Evolutionary conservation across 1,140 invertebrate species (phyloP).

Genomic region (Drosophila quadrilineata): DNA sequence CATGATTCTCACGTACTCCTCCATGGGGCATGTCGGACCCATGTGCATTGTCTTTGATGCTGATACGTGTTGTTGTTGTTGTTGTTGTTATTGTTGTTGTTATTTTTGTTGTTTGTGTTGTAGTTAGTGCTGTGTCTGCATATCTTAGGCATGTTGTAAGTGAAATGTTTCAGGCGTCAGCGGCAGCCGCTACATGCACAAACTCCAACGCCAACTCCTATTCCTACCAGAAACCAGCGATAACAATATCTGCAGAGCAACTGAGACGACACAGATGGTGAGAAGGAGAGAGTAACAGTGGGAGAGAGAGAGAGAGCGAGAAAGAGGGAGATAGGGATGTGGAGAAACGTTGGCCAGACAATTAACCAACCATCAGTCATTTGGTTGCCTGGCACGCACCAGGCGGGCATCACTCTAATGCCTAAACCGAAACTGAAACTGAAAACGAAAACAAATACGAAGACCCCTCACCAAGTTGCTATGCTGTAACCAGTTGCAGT

Average conservation of each 20-base stretch:
- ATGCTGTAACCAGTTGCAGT: slow-evolving; percentile 12
- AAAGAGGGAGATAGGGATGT: too few species aligned
- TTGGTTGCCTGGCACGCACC: slow-evolving; percentile 61
- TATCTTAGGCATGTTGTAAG: slow-evolving; percentile 68
- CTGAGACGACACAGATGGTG: too few species aligned
- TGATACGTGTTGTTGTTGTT: slow-evolving; percentile 27
- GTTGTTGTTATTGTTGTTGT: slow-evolving; percentile 1
- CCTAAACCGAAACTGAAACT: too few species aligned
- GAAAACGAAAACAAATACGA: too few species aligned
- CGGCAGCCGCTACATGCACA: slow-evolving; percentile 51
- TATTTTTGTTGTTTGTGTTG: slow-evolving; percentile 29
- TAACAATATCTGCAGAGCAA: neutral
- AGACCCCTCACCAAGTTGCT: neutral
- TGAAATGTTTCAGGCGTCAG: slow-evolving; percentile 72
- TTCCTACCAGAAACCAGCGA: neutral
- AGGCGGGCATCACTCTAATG: slow-evolving; percentile 31
- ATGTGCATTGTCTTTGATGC: slow-evolving; percentile 68
- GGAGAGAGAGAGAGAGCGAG: too few species aligned
- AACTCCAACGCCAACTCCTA: slow-evolving; percentile 5
- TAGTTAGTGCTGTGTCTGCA: slow-evolving; percentile 25
- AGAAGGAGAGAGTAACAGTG: too few species aligned
- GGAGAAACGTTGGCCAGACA: slow-evolving; percentile 74
- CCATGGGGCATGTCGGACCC: too few species aligned
- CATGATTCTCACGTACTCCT: slow-evolving; percentile 29
- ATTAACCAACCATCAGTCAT: slow-evolving; percentile 79